A percentile compares a stretch with the other conserved stretches of the same genome.
Evolutionary conservation across 2,888 invertebrate species (phyloP).

Genomic region (Mycogona germanica): DNA sequence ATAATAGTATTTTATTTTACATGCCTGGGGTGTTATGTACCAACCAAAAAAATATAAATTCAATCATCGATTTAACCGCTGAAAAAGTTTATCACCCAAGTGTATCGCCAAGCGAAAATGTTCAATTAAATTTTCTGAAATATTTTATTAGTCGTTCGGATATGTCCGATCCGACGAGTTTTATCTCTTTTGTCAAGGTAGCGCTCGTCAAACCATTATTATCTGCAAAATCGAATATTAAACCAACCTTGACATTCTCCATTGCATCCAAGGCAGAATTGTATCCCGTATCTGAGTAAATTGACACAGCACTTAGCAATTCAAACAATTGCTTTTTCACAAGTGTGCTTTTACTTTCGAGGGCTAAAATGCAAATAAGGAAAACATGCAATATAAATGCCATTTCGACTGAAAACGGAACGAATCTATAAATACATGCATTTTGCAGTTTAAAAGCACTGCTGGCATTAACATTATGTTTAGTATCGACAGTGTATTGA

Average conservation of each 20-base stretch:
- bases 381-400: slow-evolving; percentile 16
- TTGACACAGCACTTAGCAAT: slow-evolving; percentile 36
- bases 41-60: too few relatives aligned
- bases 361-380: slow-evolving; percentile 28
- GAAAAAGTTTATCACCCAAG: not conserved
- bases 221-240: too few relatives aligned
- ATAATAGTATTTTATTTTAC: slow-evolving; percentile 4
- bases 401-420: too few relatives aligned
- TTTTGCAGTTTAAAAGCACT: too few relatives aligned
- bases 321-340: slow-evolving; percentile 40
- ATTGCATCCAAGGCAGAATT: slow-evolving; percentile 34
- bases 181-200: too few relatives aligned
- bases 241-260: slow-evolving; percentile 31
- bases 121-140: slow-evolving; percentile 31
- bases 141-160: slow-evolving; percentile 23
- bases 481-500: too few relatives aligned
- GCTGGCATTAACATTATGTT: too few relatives aligned
- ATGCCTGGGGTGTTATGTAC: too few relatives aligned
- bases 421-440: too few relatives aligned
- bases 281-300: slow-evolving; percentile 35
- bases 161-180: too few relatives aligned
- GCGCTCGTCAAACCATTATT: too few relatives aligned
- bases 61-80: not conserved
- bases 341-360: slow-evolving; percentile 34
- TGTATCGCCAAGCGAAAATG: slow-evolving; percentile 29